Evolutionary conservation across 2,888 invertebrate species (phyloP).

Genomic region (Girardia tigrina): DNA sequence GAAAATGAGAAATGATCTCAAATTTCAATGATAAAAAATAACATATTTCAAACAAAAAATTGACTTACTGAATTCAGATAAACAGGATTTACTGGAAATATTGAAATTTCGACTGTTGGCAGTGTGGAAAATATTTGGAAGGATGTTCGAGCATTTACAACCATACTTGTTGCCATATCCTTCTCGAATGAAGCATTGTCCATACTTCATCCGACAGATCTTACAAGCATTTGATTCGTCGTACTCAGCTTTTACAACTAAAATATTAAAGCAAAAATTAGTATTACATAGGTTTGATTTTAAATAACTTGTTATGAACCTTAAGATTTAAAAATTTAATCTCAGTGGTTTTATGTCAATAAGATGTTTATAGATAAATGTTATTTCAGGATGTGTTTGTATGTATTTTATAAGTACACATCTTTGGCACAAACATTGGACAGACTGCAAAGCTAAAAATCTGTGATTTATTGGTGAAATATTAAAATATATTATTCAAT

Average conservation of each 20-base stretch:
- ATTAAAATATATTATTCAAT: too few relatives aligned
- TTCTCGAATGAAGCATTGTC: neutral
- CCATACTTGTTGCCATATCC: slow-evolving; percentile 8
- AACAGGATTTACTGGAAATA: slow-evolving; percentile 23
- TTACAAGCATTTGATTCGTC: slow-evolving; percentile 16
- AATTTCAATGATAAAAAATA: neutral
- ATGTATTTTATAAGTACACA: too few relatives aligned
- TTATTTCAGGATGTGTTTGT: too few relatives aligned
- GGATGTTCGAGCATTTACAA: neutral
- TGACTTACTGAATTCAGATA: neutral
- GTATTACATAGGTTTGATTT: neutral
- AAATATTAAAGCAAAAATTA: neutral
- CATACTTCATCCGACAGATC: neutral
- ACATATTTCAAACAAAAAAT: neutral
- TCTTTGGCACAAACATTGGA: too few relatives aligned
- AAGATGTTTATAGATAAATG: too few relatives aligned
- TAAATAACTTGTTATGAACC: neutral
- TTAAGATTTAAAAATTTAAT: neutral
- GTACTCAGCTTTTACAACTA: neutral
- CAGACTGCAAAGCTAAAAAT: too few relatives aligned
- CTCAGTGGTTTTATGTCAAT: too few relatives aligned
- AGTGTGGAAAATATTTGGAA: slow-evolving; percentile 13
- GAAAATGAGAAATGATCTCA: neutral
- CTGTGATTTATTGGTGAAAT: too few relatives aligned
- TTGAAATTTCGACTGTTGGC: neutral